Evolutionary conservation across 1,140 invertebrate species (phyloP), one percentile per base, ranked within the genome.

Genomic region (Rhysida immarginata): DNA sequence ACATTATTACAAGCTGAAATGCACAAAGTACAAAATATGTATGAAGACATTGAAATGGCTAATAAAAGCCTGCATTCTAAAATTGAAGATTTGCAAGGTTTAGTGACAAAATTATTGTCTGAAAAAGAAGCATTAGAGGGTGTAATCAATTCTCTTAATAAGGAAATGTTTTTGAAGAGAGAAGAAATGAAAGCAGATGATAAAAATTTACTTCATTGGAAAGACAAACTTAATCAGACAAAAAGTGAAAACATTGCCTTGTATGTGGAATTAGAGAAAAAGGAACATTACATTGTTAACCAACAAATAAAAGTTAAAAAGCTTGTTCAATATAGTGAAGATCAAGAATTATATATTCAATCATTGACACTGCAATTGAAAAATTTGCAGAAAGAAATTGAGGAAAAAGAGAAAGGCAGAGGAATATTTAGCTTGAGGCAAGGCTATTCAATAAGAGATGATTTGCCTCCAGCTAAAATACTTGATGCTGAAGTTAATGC

Each of bases 191-290:
- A n/a, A n/a, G n/a, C n/a, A n/a, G 20, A 20, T 20, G 11, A 11
- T 8, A 46, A 46, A 23, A 46, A 46, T 23, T 8, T 11, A 46
- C 23, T 46, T 8, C 44, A 46, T 8, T 20, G 8, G 5, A 46
- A 8, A 3, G 5, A 46, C 5, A 46, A 46, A 20, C 3, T 20
- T n/a, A 5, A 8, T 5, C 8, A 46, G 20, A 20, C 8, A 46
- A 23, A n/a, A 11, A 8, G 5, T 11, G 44, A 46, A 23, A 46
- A 46, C 16, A 46, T 46, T n/a, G 23, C 49, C 16, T n/a, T 51
- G 49, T 51, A 21, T 5, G 49, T 51, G 13, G 49, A 51, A 25
- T 26, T 51, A 27, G 49, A 51, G 24, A 25, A 27, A 13, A 51
- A 51, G 24, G 49, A 51, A 26, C 49, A 27, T 51, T 5, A 11